Conservation (phyloP, 2,797 vertebrate genomes). For the Novumbra hubbsi region DNA sequence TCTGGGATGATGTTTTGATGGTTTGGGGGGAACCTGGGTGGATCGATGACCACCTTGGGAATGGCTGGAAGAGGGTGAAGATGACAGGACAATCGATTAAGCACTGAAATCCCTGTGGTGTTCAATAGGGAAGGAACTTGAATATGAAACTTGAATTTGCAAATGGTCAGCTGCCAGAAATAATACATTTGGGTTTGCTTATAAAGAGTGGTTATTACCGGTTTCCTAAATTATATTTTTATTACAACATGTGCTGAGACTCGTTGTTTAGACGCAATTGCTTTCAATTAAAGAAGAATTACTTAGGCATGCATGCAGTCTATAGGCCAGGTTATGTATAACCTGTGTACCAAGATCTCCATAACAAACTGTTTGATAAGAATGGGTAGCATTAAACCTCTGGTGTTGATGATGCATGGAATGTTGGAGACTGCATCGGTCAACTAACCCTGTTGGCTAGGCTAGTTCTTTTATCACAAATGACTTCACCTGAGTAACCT, state of each 20-base stretch:
- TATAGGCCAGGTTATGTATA: too few species aligned
- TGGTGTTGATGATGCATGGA: slow-evolving; percentile 47
- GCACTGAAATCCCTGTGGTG: neutral
- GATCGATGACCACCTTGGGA: slow-evolving; percentile 81
- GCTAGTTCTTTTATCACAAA: slow-evolving; percentile 37
- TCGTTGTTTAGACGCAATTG: too few species aligned
- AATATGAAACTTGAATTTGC: too few species aligned
- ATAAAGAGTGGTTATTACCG: too few species aligned
- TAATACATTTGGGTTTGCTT: neutral
- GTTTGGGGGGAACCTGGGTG: slow-evolving; percentile 67
- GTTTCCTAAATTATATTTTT: too few species aligned
- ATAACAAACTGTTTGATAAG: neutral
- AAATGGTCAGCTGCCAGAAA: neutral
- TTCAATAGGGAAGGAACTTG: neutral
- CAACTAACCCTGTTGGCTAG: slow-evolving; percentile 40
- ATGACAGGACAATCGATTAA: slow-evolving; percentile 48
- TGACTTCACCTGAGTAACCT: slow-evolving; percentile 32
- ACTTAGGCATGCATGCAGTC: too few species aligned
- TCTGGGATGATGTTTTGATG: slow-evolving; percentile 79
- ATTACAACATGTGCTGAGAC: too few species aligned
- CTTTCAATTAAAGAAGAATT: too few species aligned
- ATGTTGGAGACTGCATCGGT: slow-evolving; percentile 42
- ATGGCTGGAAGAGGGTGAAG: slow-evolving; percentile 73
- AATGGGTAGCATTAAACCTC: slow-evolving; percentile 27
- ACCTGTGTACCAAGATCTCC: too few species aligned